phyloP scores from a whole-genome alignment of 2,888 invertebrate species.

The Piscicola geometra region DNA sequence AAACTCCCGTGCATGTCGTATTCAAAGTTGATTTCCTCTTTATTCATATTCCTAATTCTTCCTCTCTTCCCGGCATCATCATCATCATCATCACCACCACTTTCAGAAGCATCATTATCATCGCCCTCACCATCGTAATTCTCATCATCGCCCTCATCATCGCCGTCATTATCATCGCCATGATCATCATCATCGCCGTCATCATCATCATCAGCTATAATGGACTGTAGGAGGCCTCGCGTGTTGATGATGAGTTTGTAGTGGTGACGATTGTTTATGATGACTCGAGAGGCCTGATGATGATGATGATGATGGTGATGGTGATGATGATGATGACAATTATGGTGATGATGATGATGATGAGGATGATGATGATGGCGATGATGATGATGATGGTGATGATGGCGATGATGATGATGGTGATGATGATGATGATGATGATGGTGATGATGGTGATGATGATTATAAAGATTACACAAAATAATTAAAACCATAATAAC shows the following conservation, averaged over 20 bases:
- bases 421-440: no score
- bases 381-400: conserved; percentile 21
- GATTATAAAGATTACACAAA: no score
- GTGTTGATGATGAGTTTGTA: background rate
- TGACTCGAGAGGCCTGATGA: background rate
- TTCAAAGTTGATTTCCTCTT: background rate
- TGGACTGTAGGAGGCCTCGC: background rate
- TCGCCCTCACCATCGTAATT: background rate
- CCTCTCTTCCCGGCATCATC: background rate
- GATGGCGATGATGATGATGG: conserved; percentile 18
- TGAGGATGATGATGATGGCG: conserved; percentile 23
- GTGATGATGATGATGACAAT: background rate
- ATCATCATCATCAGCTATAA: conserved; percentile 13
- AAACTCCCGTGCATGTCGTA: background rate
- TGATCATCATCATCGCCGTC: conserved; percentile 7
- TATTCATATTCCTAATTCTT: background rate
- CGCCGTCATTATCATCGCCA: background rate
- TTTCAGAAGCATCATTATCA: background rate
- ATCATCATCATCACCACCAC: background rate
- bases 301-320: background rate
- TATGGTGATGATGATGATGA: conserved; percentile 24
- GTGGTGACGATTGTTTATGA: background rate
- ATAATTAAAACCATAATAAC: no score
- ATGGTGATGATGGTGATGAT: no score
- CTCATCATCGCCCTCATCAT: background rate